Evolutionary conservation across 2,888 invertebrate genomes (phyloP).

Genomic region (Pilophorus perplexus): DNA sequence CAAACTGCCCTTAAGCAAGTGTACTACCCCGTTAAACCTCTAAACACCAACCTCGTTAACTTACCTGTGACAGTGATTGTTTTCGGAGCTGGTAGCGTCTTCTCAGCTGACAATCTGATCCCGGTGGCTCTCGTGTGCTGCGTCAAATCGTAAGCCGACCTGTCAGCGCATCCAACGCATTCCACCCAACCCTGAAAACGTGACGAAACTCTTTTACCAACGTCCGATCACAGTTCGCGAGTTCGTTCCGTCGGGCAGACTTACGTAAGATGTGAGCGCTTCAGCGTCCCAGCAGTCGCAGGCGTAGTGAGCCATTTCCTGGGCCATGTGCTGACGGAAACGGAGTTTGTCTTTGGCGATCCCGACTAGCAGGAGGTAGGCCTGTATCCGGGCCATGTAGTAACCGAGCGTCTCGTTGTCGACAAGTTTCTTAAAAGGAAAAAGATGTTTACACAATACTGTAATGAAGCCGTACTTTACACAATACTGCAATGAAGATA

Average conservation of each 20-base stretch:
- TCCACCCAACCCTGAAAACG: conserved; percentile 86
- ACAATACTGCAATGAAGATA: background rate
- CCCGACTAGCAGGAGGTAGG: conserved; percentile 83
- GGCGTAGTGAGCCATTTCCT: conserved; percentile 99
- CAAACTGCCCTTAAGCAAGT: too few relatives aligned
- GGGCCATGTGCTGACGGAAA: conserved; percentile 97
- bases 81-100: conserved; percentile 80
- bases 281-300: conserved; percentile 99
- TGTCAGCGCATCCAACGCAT: conserved; percentile 98
- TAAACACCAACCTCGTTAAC: background rate
- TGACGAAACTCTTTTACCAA: background rate
- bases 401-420: conserved; percentile 97
- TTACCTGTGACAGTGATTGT: conserved; percentile 62
- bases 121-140: conserved; percentile 94
- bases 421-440: conserved; percentile 65
- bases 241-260: conserved; percentile 49
- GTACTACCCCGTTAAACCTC: too few relatives aligned
- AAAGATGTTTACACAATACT: too few relatives aligned
- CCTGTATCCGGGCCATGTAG: conserved; percentile 92
- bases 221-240: background rate
- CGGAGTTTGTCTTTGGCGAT: conserved; percentile 80
- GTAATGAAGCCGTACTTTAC: too few relatives aligned
- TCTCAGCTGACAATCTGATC: conserved; percentile 87
- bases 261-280: conserved; percentile 87
- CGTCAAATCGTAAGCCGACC: conserved; percentile 94